Evolutionary conservation across 2,888 invertebrate species (phyloP), one percentile per base, ranked within the genome.

Genomic region (Mystacides longicornis): DNA sequence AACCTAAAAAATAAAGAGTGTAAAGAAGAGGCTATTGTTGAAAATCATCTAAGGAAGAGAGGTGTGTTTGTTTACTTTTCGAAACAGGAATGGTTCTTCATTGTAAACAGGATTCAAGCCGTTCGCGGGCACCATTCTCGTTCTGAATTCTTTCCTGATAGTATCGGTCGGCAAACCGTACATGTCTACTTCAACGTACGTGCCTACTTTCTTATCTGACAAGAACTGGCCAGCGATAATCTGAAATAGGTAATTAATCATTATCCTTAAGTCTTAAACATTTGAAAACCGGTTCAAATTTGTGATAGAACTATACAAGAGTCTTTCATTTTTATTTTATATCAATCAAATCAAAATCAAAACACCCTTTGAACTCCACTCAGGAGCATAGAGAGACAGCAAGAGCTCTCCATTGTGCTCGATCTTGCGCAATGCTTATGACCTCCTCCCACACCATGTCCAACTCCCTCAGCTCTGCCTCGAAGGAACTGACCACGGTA

Each of bases 121-220:
- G 69, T 99, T 99, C 59, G 90, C 89, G 2, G 97, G 96, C 62
- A 99, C 95, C 77, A 96, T 86, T 62, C 95, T 80, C 0, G 99
- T 99, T 21, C 96, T 82, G 75, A 97, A 99, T 78, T 99, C 99
- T 71, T 93, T 95, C 31, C 98, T 82, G 65, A 99, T 98, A 42
- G 99, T 99, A 74, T 99, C 99, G 0, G 99, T 93, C 0, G 99
- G 98, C 63, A 99, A 78, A 42, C 86, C 86, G 65, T 86, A 86
- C 99, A 99, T 99, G 74, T 99, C 99, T 59, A 99, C 98, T 72
- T 99, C 99, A 19, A 99, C 99, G 74, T 97, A 99, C 0, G 99
- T 99, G 21, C 98, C 97, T 51, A 97, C 89, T 73, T 97, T 98
- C 74, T 96, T 96, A 74, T 99, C 99, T 0, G 97, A 98, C 67